Percentiles rank a stretch among this genome's conserved stretches.
These are phyloP conservation scores for Branchellion lobata DNA, from an alignment of 2,888 invertebrate genomes.

Conservation along the genomic window DNA sequence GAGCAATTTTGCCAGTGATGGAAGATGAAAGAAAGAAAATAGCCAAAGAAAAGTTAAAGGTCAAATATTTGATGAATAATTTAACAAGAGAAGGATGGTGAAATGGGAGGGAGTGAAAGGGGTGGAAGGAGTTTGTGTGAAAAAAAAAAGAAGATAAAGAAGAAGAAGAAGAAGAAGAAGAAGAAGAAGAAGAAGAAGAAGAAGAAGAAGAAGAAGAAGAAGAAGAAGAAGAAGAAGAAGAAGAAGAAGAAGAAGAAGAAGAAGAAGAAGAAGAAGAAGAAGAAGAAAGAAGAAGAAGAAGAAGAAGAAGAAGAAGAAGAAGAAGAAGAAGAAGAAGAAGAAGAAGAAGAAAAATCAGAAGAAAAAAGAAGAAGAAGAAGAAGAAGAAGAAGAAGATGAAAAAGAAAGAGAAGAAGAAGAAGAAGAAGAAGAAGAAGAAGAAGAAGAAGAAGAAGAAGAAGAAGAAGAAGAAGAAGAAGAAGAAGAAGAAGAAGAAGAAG, in stretches of 20 bases:
- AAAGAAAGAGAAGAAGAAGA: neutral
- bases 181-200: constrained; percentile 20
- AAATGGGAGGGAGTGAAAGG: too few relatives aligned
- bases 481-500: too few relatives aligned
- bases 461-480: neutral
- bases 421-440: neutral
- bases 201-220: constrained; percentile 27
- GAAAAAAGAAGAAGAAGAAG: neutral
- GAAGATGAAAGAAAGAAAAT: too few relatives aligned
- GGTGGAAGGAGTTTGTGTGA: neutral
- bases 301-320: neutral
- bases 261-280: neutral
- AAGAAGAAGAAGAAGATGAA: neutral
- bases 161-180: constrained; percentile 11
- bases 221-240: constrained; percentile 24
- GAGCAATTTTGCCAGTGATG: too few relatives aligned
- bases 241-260: constrained; percentile 15
- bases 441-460: neutral
- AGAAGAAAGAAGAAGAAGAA: neutral
- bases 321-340: neutral
- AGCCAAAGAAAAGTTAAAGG: neutral
- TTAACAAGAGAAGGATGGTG: neutral
- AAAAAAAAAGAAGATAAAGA: constrained; percentile 22
- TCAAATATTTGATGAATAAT: neutral
- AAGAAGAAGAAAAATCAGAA: too few relatives aligned